Evolutionary conservation across 2,888 invertebrate species (phyloP), one percentile per base, ranked within the genome.

Genomic region (Cephus rjabovi): DNA sequence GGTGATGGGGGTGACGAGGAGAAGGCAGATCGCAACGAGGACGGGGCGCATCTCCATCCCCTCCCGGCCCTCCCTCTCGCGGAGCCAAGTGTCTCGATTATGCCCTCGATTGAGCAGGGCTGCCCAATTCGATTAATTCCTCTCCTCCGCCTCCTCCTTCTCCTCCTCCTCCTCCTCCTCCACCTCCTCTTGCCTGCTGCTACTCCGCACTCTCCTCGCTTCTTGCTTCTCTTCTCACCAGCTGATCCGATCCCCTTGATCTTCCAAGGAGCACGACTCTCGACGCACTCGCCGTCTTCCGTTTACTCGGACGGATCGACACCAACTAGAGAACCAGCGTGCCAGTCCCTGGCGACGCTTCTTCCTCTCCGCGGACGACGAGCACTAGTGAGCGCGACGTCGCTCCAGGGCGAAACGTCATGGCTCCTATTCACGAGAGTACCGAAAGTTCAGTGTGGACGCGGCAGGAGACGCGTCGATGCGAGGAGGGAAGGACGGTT

Each of bases 1-100:
- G 92, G 96, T 96, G 93, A 96, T 95, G 93, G 96, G 96, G 94
- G 96, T 96, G 94, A 96, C 95, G 93, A 97, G 95, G 94, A 96
- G 95, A 92, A 97, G 94, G 93, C 96, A 96, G 92, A 96, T 94
- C 93, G 96, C 95, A 93, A 96, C 95, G 93, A 96, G 94, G 93
- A 96, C 94, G 92, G 95, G 94, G 93, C 95, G 95, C 95, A 96
- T 95, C 88, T 91, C 92, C 91, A 89, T 89, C 87, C 87, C 87
- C 89, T 86, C 87, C 86, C 85, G 76, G 56, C 76, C 76, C 34
- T 6, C 79, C 70, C 31, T 75, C 69, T 37, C 77, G 15, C 35
- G n/a, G 31, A 33, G 30, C 77, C 75, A 31, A 40, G 37, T 15
- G 31, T 37, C 56, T 34, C 31, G n/a, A 71, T 77, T 69, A 70